Evolutionary conservation across 2,797 vertebrate species (phyloP), one percentile per base, ranked within the genome.

Genomic region (Myotis pilosus): DNA sequence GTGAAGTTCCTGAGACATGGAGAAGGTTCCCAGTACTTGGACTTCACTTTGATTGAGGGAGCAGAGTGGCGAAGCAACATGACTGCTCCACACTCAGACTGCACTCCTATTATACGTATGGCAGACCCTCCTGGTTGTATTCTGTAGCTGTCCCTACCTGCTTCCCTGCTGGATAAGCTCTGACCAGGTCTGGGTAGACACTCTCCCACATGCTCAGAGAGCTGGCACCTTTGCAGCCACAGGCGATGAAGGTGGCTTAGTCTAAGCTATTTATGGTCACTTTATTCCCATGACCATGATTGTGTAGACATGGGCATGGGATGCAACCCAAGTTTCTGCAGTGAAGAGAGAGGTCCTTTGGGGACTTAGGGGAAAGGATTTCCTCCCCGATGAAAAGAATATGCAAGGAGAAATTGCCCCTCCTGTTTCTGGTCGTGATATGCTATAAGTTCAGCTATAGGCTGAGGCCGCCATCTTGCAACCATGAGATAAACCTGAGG

Each of bases 181-280:
- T 33, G 11, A 0, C 41, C 53, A 30, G 60, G 64, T 47, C 79
- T 71, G 75, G 17, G 15, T 6, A n/a, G 49, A 25, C 30, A 17
- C 30, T 47, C 23, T 28, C 23, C 44, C n/a, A 13, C 2, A 8
- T 0, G 23, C 36, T 74, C 20, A 36, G 51, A 57, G 10, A 44
- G 20, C 19, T 16, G 36, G 79, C 5, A 7, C 69, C 38, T 66
- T 64, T 51, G 30, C 4, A 1, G 4, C 23, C 44, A 60, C 4
- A 0, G 38, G 17, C 0, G 4, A 3, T 19, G 47, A 33, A 38
- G 13, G 41, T 1, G 30, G n/a, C n/a, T 62, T 20, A 1, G 22
- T 23, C 15, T n/a, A 11, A 66, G 23, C 36, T 36, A 5, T 22
- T 55, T 3, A 0, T 6, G 38, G 22, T 57, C 64, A 30, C 44